These are phyloP conservation scores for Oceanodroma leucorhoa DNA, from an alignment of 2,797 vertebrate genomes.

Conservation along the genomic window DNA sequence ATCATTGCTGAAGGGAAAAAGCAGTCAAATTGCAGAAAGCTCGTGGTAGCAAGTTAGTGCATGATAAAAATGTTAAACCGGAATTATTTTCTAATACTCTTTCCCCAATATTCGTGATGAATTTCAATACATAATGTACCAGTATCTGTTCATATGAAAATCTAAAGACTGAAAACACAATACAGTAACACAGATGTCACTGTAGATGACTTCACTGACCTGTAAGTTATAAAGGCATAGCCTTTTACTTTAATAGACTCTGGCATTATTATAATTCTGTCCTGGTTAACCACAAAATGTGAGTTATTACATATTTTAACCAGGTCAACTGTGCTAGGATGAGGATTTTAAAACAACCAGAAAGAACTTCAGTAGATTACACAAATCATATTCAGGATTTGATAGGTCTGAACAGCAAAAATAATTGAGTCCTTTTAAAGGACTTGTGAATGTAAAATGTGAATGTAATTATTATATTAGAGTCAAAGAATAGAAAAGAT, in stretches of 20 bases:
- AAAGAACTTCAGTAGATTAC: conserved; percentile 33
- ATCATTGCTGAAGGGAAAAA: conserved; percentile 17
- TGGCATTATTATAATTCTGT: conserved; percentile 46
- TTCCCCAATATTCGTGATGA: neutral
- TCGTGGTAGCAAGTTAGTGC: neutral
- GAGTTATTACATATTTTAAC: conserved; percentile 52
- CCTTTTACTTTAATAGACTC: conserved; percentile 50
- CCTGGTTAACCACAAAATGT: conserved; percentile 40
- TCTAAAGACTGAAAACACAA: neutral
- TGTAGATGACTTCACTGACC: conserved; percentile 5
- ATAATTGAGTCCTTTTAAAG: conserved; percentile 4
- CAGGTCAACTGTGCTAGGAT: conserved; percentile 14
- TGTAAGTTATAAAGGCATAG: conserved; percentile 52
- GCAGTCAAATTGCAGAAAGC: neutral
- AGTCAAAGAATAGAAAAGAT: conserved; percentile 5
- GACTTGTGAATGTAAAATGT: neutral
- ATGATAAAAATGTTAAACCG: conserved; percentile 12
- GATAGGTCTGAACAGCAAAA: conserved; percentile 8
- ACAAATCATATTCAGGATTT: conserved; percentile 29
- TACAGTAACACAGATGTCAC: neutral
- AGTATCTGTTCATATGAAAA: neutral
- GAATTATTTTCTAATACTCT: neutral
- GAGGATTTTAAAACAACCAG: conserved; percentile 34
- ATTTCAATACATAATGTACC: neutral
- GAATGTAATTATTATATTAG: conserved; percentile 6